These are phyloP conservation scores for Syrphus vitripennis DNA, from an alignment of 2,888 invertebrate genomes.

Conservation along the genomic window DNA sequence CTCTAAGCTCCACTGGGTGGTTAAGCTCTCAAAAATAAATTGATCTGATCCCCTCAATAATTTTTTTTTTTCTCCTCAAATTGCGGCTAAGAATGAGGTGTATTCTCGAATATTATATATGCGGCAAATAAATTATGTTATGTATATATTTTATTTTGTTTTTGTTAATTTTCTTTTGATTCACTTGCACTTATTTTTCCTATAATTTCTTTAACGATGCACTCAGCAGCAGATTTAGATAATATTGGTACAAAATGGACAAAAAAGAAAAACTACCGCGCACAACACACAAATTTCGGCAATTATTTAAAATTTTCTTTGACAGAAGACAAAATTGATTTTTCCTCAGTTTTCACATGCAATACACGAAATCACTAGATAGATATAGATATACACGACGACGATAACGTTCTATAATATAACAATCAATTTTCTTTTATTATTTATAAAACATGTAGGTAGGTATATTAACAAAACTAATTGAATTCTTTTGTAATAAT, in stretches of 20 bases:
- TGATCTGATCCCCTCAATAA: background rate
- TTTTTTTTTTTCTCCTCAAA: background rate
- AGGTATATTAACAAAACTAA: background rate
- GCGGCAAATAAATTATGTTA: conserved; percentile 1
- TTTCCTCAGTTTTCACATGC: conserved; percentile 48
- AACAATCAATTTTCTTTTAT: conserved; percentile 16
- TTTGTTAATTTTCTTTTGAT: background rate
- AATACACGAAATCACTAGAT: conserved; percentile 14
- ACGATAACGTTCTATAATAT: conserved; percentile 29
- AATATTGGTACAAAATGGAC: background rate
- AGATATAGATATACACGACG: conserved; percentile 44
- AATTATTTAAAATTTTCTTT: conserved; percentile 15
- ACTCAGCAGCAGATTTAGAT: background rate
- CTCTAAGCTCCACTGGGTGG: background rate
- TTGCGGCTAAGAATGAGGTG: background rate
- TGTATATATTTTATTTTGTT: background rate
- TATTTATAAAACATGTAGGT: background rate
- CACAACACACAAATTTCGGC: conserved; percentile 15
- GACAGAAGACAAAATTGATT: conserved; percentile 60
- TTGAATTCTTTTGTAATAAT: background rate
- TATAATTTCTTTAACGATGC: background rate
- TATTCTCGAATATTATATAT: background rate
- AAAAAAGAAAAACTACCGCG: background rate
- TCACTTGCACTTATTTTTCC: background rate
- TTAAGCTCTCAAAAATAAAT: conserved; percentile 16